Conservation (phyloP, 2,888 invertebrate species). For the Parnassius mnemosyne region DNA sequence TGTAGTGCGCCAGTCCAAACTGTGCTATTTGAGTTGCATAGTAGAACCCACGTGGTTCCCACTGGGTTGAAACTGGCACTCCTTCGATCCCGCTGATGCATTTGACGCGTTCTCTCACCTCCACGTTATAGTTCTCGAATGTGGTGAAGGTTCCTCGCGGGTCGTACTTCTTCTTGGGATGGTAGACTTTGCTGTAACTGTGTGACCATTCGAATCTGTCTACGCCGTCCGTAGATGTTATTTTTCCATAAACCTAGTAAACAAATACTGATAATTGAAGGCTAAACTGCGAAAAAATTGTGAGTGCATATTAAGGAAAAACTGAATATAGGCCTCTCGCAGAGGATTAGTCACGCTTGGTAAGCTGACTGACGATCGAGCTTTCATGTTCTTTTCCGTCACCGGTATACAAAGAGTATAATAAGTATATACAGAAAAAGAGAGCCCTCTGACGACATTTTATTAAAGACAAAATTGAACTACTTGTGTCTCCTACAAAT, state of each 20-base stretch:
- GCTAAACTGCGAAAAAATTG: too few relatives aligned
- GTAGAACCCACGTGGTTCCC: slow-evolving; percentile 97
- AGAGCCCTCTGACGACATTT: too few relatives aligned
- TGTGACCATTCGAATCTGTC: slow-evolving; percentile 97
- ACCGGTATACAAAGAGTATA: too few relatives aligned
- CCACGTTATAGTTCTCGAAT: slow-evolving; percentile 99
- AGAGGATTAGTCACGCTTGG: too few relatives aligned
- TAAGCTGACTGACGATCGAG: too few relatives aligned
- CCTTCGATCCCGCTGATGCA: slow-evolving; percentile 97
- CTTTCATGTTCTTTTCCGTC: too few relatives aligned
- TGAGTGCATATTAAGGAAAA: too few relatives aligned
- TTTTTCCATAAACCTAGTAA: slow-evolving; percentile 89
- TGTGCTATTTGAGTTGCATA: slow-evolving; percentile 99
- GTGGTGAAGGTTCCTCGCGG: slow-evolving; percentile 96
- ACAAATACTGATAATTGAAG: not conserved
- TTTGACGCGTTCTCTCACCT: slow-evolving; percentile 96
- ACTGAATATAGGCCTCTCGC: too few relatives aligned
- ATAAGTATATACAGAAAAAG: too few relatives aligned
- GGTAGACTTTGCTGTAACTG: slow-evolving; percentile 94
- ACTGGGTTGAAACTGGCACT: slow-evolving; percentile 97
- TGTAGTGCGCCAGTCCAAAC: slow-evolving; percentile 98
- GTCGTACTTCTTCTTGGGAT: slow-evolving; percentile 93
- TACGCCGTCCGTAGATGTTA: slow-evolving; percentile 85
- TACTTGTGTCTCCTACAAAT: too few relatives aligned
- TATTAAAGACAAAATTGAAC: too few relatives aligned